A percentile compares a stretch with the other conserved stretches of the same genome.
Evolutionary conservation across 2,113 vertebrate species (phyloP).

Genomic region (Indicator maculatus): DNA sequence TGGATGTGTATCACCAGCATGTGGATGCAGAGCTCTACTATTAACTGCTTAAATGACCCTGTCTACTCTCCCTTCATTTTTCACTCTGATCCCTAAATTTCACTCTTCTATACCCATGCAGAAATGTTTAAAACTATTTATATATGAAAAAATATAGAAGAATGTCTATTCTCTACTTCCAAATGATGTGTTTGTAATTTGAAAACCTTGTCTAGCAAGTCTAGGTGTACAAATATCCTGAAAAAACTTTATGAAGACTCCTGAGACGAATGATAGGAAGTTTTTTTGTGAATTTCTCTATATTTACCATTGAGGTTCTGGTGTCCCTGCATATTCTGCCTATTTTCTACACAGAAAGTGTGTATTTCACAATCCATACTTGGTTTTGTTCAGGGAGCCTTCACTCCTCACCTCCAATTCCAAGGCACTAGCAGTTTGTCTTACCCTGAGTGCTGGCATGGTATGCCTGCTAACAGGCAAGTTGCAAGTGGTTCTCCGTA

Average conservation of each 20-base stretch:
- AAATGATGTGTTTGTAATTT: not conserved
- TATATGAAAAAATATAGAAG: not conserved
- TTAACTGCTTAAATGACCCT: not conserved
- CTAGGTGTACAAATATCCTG: not conserved
- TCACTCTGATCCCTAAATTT: not conserved
- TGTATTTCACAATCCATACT: not conserved
- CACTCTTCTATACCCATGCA: not conserved
- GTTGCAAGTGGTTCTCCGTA: not conserved
- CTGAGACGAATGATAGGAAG: not conserved
- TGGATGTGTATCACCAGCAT: not conserved
- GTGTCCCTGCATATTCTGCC: not conserved
- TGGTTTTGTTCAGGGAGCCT: not conserved
- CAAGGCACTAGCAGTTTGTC: not conserved
- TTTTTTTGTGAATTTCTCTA: not conserved
- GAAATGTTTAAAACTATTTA: not conserved
- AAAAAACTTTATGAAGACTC: not conserved
- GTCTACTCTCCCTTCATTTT: not conserved
- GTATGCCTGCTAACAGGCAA: not conserved
- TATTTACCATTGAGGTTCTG: not conserved
- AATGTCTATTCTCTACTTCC: not conserved
- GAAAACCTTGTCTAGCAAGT: not conserved
- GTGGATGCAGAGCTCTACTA: not conserved
- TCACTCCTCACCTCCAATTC: not conserved
- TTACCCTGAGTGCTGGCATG: not conserved
- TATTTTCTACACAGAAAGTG: not conserved